Evolutionary conservation across 2,888 invertebrate species (phyloP).

Genomic region (Liopterus haemorrhoidalis): DNA sequence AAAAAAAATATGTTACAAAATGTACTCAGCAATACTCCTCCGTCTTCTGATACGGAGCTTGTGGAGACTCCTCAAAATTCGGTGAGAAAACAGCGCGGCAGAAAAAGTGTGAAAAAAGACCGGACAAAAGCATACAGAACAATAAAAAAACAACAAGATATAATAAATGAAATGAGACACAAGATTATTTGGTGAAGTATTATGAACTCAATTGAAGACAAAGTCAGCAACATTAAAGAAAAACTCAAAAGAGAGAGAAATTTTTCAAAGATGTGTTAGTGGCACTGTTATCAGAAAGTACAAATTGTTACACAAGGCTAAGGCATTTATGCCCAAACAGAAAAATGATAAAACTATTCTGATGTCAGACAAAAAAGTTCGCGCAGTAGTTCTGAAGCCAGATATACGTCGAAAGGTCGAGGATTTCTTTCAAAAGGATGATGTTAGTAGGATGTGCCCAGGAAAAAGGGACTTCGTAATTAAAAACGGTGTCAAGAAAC

Average conservation of each 20-base stretch:
- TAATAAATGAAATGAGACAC: constrained; percentile 11
- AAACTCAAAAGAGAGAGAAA: constrained; percentile 12
- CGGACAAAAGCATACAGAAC: constrained; percentile 13
- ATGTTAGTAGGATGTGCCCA: constrained; percentile 32
- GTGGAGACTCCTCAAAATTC: constrained; percentile 1
- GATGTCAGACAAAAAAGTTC: constrained; percentile 15
- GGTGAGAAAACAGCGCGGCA: constrained; percentile 11
- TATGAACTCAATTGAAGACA: constrained; percentile 8
- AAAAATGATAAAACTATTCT: constrained; percentile 14
- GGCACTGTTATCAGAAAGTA: constrained; percentile 7
- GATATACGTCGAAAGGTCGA: constrained; percentile 13
- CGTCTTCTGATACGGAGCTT: constrained; percentile 11
- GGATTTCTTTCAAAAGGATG: constrained; percentile 28
- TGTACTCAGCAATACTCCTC: constrained; percentile 13
- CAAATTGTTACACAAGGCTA: constrained; percentile 8
- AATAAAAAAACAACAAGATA: constrained; percentile 10
- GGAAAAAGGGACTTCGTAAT: constrained; percentile 29
- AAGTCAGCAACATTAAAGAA: constrained; percentile 6
- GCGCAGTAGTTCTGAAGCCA: constrained; percentile 14
- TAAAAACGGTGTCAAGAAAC: constrained; percentile 28
- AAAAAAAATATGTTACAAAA: constrained; percentile 12
- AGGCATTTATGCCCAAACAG: constrained; percentile 1
- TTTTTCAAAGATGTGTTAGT: constrained; percentile 10
- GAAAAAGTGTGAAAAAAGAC: constrained; percentile 14
- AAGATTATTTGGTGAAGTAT: constrained; percentile 10